Evolutionary conservation across 2,888 invertebrate species (phyloP).

Genomic region (Cerastoderma edule): DNA sequence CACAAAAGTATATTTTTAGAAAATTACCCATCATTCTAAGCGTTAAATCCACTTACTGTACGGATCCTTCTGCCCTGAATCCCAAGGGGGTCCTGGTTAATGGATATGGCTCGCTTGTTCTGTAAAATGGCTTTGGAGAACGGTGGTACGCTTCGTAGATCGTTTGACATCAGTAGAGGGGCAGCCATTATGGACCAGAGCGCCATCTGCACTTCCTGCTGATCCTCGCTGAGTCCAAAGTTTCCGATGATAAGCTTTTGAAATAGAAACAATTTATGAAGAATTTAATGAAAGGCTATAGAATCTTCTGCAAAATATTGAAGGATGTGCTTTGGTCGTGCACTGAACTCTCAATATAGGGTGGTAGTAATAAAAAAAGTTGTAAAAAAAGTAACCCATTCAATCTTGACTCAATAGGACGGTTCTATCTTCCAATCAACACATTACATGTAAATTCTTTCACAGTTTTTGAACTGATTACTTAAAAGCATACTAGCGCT

Average conservation of each 20-base stretch:
- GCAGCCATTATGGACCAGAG: constrained; percentile 98
- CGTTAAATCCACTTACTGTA: constrained; percentile 15
- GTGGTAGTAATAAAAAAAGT: too few species aligned
- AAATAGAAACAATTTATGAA: background rate
- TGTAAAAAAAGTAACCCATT: too few species aligned
- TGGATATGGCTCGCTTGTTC: constrained; percentile 95
- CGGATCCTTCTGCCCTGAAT: constrained; percentile 93
- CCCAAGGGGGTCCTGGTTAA: constrained; percentile 96
- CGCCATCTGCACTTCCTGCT: constrained; percentile 97
- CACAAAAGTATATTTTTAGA: too few species aligned
- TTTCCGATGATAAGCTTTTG: constrained; percentile 96
- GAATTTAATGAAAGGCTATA: background rate
- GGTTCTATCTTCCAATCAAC: too few species aligned
- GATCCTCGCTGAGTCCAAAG: constrained; percentile 96
- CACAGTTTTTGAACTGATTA: too few species aligned
- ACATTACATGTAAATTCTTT: too few species aligned
- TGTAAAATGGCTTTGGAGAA: constrained; percentile 96
- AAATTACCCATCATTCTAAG: too few species aligned
- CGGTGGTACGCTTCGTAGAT: constrained; percentile 93
- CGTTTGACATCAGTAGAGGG: constrained; percentile 97
- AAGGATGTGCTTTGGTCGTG: too few species aligned
- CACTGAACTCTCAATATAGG: too few species aligned
- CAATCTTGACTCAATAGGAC: too few species aligned
- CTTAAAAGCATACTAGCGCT: too few species aligned
- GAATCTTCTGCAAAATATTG: too few species aligned